phyloP scores from a whole-genome alignment of 2,797 vertebrate species.

The Leptodactylus fallax region DNA sequence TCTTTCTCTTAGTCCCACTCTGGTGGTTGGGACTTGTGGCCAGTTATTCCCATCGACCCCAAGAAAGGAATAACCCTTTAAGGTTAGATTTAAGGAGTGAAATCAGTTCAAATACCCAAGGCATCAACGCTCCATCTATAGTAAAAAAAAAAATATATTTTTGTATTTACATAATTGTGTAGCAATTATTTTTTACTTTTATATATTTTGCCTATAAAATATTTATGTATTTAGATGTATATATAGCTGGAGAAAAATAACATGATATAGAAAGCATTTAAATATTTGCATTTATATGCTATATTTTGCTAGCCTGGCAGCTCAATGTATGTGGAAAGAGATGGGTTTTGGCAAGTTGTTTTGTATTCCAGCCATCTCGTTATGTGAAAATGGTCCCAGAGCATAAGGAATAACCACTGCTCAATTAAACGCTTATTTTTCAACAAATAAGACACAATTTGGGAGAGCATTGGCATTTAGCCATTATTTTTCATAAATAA shows the following conservation, averaged over 20 bases:
- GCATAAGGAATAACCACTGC: conserved; percentile 30
- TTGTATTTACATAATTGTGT: too few relatives aligned
- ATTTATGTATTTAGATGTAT: neutral
- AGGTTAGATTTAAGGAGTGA: neutral
- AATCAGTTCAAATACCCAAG: neutral
- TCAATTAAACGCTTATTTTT: conserved; percentile 36
- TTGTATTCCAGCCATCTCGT: conserved; percentile 35
- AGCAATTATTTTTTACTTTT: neutral
- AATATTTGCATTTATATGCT: neutral
- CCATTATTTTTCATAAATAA: neutral
- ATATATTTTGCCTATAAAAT: neutral
- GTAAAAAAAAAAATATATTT: neutral
- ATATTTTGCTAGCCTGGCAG: neutral
- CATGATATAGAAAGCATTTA: neutral
- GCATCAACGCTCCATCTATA: neutral
- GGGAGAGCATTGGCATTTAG: neutral
- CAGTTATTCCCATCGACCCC: too few relatives aligned
- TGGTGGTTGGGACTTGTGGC: too few relatives aligned
- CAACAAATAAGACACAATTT: conserved; percentile 33
- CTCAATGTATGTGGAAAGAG: conserved; percentile 33
- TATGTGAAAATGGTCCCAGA: conserved; percentile 45
- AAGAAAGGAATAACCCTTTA: too few relatives aligned
- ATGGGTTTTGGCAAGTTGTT: conserved; percentile 11
- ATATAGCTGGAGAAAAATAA: neutral
- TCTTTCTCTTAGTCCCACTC: too few relatives aligned